Evolutionary conservation across 2,888 invertebrate species (phyloP), one percentile per base, ranked within the genome.

Genomic region (Archips xylosteana): DNA sequence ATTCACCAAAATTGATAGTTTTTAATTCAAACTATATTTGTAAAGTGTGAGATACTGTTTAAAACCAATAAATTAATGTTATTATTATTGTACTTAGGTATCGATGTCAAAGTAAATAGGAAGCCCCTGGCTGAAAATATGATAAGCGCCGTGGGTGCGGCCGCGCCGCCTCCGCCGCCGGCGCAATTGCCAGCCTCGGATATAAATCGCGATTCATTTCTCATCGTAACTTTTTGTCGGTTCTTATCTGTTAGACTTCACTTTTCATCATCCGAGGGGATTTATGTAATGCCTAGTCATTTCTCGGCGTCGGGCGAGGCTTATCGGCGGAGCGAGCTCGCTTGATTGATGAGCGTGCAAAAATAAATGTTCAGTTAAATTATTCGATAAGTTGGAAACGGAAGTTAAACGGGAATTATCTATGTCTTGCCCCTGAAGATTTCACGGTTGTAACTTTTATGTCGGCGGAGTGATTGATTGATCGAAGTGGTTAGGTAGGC

Each of bases 221-320:
- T 95, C 95, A 95, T 95, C 94, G 95, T 91, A 95, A 95, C 93
- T 95, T 95, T 95, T 95, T 95, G 94, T 94, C 94, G 94, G 94
- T 94, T 93, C 95, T 95, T 95, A 95, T 95, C 95, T 94, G 95
- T 95, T 93, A 95, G 92, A 94, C 95, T 95, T 95, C 95, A 95
- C 94, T 95, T 95, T 95, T 95, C 95, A 95, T 95, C 95, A 95
- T 95, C 95, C 94, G 87, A 95, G 90, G 94, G 95, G 95, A 95
- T 95, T 95, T 94, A 94, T 95, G 94, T 95, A 95, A 95, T 95
- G 95, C 94, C 94, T 94, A 95, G 95, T 95, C 95, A 95, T 95
- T 95, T 95, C 95, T 95, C 95, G 94, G 94, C 94, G 94, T 95
- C 95, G 94, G 92, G 87, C 92, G 90, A 86, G 92, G 92, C 92